Evolutionary conservation across 2,888 invertebrate species (phyloP).

Genomic region (Callyntrura guangdongensis): DNA sequence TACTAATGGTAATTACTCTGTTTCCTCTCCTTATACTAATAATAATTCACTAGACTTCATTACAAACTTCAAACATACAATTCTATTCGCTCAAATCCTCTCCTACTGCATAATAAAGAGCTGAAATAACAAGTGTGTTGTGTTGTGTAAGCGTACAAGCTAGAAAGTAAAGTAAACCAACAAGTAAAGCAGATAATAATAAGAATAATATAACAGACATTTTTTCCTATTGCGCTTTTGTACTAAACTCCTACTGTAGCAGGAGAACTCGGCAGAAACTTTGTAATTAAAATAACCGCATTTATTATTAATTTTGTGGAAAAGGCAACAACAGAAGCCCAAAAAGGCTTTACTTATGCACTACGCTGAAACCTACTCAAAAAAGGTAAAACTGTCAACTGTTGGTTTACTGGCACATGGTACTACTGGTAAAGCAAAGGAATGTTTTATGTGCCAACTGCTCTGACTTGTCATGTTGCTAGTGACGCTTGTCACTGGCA

Average conservation of each 20-base stretch:
- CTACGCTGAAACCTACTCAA: neutral
- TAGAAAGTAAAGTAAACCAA: constrained; percentile 24
- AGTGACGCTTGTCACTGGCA: constrained; percentile 55
- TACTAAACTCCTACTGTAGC: no score
- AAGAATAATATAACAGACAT: neutral
- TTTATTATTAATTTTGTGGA: constrained; percentile 41
- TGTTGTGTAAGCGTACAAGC: neutral
- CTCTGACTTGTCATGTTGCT: constrained; percentile 39
- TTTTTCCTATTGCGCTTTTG: neutral
- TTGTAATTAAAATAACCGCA: constrained; percentile 43
- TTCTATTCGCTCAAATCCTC: neutral
- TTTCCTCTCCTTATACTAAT: neutral
- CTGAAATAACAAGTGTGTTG: constrained; percentile 4
- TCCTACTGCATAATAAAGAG: neutral
- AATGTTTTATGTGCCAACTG: constrained; percentile 7
- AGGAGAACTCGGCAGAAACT: constrained; percentile 3
- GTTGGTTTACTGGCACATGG: neutral
- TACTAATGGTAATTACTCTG: constrained; percentile 6
- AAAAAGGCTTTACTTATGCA: neutral
- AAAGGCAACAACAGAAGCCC: neutral
- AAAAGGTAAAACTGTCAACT: no score
- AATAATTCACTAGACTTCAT: constrained; percentile 19
- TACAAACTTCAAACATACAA: neutral
- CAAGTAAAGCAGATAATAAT: constrained; percentile 30
- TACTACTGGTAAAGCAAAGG: neutral